A percentile compares a stretch with the other conserved stretches of the same genome.
Conservation (phyloP, 2,888 invertebrate species). For the Brenthis ino region DNA sequence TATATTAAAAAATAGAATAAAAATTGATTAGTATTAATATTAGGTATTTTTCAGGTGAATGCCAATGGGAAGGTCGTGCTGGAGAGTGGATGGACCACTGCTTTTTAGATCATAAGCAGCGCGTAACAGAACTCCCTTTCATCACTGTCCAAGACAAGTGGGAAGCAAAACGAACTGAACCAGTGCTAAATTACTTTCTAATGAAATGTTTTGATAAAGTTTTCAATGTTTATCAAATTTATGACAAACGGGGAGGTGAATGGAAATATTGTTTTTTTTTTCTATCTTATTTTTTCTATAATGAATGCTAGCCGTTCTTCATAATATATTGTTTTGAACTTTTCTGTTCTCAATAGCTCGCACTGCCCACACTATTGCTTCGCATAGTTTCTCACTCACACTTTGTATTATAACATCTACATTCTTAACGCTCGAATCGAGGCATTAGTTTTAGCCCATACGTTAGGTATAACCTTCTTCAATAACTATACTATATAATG, state of each 20-base stretch:
- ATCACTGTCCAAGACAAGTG: conserved; percentile 75
- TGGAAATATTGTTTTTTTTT: conserved; percentile 5
- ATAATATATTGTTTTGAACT: no score
- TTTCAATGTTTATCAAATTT: conserved; percentile 79
- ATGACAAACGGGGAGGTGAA: conserved; percentile 75
- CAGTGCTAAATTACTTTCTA: conserved; percentile 75
- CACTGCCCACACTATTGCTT: no score
- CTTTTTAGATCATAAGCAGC: conserved; percentile 75
- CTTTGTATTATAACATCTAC: no score
- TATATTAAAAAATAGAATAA: no score
- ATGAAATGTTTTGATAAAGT: conserved; percentile 73
- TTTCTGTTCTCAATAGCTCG: no score
- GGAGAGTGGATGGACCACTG: conserved; percentile 85
- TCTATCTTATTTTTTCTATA: background rate
- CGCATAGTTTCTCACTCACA: no score
- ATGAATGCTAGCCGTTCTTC: background rate
- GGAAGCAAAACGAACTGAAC: conserved; percentile 73
- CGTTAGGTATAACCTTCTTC: no score
- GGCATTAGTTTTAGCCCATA: no score
- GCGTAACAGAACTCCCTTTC: conserved; percentile 77
- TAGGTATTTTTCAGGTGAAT: conserved; percentile 63
- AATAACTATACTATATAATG: no score
- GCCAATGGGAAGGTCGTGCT: conserved; percentile 82
- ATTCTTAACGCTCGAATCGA: no score
- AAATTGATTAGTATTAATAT: no score